phyloP scores from a whole-genome alignment of 1,140 invertebrate species.

The Lepidostoma basale region DNA sequence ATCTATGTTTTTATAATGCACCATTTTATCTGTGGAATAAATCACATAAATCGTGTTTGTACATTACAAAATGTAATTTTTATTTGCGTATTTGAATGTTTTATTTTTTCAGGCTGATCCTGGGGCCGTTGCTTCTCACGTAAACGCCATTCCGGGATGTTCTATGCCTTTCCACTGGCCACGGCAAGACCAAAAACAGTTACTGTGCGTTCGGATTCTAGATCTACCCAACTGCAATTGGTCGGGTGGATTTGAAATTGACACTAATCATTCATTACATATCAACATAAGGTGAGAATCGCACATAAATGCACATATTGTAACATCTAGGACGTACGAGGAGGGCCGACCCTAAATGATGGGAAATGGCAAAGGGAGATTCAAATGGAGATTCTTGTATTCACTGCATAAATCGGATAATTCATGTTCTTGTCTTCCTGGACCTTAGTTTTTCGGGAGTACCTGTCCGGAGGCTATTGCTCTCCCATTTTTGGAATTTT shows the following conservation, averaged over 20 bases:
- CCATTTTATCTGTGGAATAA: too few relatives aligned
- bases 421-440: neutral
- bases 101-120: constrained; percentile 67
- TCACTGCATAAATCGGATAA: neutral
- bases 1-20: too few relatives aligned
- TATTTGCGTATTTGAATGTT: too few relatives aligned
- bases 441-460: too few relatives aligned
- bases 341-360: too few relatives aligned
- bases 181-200: constrained; percentile 82
- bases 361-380: too few relatives aligned
- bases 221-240: constrained; percentile 77
- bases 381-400: too few relatives aligned
- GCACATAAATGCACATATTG: too few relatives aligned
- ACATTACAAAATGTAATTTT: constrained; percentile 2
- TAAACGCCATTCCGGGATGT: constrained; percentile 83
- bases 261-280: constrained; percentile 86
- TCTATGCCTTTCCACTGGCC: constrained; percentile 96
- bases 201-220: constrained; percentile 83
- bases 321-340: too few relatives aligned
- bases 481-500: too few relatives aligned
- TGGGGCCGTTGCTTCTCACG: constrained; percentile 69
- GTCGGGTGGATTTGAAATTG: constrained; percentile 94
- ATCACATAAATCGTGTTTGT: too few relatives aligned
- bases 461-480: too few relatives aligned
- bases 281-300: constrained; percentile 79